Evolutionary conservation across 2,888 invertebrate species (phyloP).

Genomic region (Galeruca laticollis): DNA sequence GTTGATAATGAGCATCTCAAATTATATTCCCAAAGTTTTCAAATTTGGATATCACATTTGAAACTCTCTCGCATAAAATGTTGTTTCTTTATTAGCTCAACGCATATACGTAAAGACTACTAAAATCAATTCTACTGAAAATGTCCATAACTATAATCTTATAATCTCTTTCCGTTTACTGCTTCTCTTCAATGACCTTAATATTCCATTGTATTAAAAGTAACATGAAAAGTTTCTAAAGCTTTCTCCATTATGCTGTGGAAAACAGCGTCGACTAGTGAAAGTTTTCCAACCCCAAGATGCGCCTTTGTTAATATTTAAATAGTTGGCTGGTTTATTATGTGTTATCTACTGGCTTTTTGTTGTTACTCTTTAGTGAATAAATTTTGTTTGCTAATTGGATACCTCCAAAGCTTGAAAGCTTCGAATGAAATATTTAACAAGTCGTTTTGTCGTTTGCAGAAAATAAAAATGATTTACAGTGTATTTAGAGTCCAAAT

Average conservation of each 20-base stretch:
- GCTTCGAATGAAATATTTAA: background rate
- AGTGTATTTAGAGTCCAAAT: no score
- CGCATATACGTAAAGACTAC: conserved; percentile 1
- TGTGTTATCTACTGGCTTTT: conserved; percentile 33
- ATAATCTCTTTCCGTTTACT: conserved; percentile 32
- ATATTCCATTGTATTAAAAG: conserved; percentile 43
- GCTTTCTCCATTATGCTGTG: conserved; percentile 33
- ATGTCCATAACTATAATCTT: conserved; percentile 35
- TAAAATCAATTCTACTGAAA: conserved; percentile 24
- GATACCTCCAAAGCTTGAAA: background rate
- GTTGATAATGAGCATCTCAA: no score
- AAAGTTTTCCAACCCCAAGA: conserved; percentile 41
- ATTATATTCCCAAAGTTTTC: no score
- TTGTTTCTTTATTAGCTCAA: background rate
- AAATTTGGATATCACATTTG: no score
- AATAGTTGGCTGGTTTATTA: conserved; percentile 41
- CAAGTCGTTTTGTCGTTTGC: background rate
- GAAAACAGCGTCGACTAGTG: conserved; percentile 38
- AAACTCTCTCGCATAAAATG: no score
- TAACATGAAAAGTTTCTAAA: conserved; percentile 40
- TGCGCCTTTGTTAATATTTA: conserved; percentile 45
- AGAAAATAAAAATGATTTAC: background rate
- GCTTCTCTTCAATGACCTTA: conserved; percentile 36
- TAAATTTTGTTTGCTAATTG: conserved; percentile 24
- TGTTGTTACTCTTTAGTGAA: conserved; percentile 13